Evolutionary conservation across 1,140 invertebrate genomes (phyloP).

Genomic region (Cydia amplana): DNA sequence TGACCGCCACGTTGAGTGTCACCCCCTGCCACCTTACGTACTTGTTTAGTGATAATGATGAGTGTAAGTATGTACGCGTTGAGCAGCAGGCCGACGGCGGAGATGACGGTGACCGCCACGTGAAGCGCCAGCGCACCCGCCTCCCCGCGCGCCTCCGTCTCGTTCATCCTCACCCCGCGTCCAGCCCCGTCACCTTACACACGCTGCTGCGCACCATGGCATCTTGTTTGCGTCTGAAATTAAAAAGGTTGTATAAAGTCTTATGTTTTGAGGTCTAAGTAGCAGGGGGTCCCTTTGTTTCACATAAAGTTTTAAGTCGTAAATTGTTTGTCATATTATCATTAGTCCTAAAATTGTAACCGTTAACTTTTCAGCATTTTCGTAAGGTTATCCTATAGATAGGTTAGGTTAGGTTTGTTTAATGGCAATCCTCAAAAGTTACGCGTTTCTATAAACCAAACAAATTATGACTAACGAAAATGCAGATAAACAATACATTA

Average conservation of each 20-base stretch:
- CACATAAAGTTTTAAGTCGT: no score
- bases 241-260: background rate
- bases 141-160: constrained; percentile 65
- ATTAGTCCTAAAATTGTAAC: no score
- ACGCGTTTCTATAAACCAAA: no score
- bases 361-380: no score
- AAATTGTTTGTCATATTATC: no score
- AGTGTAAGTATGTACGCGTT: constrained; percentile 82
- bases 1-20: constrained; percentile 49
- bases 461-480: no score
- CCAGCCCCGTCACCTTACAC: constrained; percentile 59
- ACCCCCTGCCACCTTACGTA: constrained; percentile 50
- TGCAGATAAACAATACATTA: no score
- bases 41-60: constrained; percentile 79
- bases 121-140: constrained; percentile 80
- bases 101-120: constrained; percentile 81
- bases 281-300: no score
- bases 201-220: constrained; percentile 68
- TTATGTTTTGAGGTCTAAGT: no score
- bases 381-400: no score
- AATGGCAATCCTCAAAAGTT: no score
- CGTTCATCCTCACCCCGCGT: constrained; percentile 64
- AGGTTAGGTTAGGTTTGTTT: no score
- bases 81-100: constrained; percentile 81
- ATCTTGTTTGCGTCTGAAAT: constrained; percentile 51